Evolutionary conservation across 1,140 invertebrate species (phyloP), one percentile per base, ranked within the genome.

Genomic region (Archivesica marissinica): DNA sequence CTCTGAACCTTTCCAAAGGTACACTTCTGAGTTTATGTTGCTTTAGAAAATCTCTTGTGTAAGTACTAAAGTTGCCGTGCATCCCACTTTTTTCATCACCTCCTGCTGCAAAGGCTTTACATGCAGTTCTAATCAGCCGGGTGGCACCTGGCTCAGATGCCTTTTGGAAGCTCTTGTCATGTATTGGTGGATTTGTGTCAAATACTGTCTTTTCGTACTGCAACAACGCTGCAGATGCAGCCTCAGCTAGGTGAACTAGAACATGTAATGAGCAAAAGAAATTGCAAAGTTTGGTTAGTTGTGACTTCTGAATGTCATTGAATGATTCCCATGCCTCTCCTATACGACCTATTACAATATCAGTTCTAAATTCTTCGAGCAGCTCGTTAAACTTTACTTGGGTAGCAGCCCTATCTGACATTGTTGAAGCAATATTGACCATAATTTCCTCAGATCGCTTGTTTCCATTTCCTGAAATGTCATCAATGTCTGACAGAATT

Each of bases 1-100:
- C 68, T 30, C 39, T 74, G 28, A 74, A 86, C 25, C 85, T 30
- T 33, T 75, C 23, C 15, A 86, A 61, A 17, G 54, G 77, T 20
- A 86, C 23, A 41, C 38, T 84, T 39, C 7, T 25, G 7, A 76
- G 23, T 4, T 38, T 20, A 25, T 82, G 76, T 61, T 86, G 47
- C 13, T 54, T 54, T 20, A 76, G 50, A 47, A 76, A 56, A 28
- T 76, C 50, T 33, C 33, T 76, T 4, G 6, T 2, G 25, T 54
- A 56, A 7, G 50, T 20, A 17, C 13, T 15, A 38, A 76, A 76
- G 20, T n/a, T 13, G 28, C 44, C 25, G 33, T 76, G 25, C 20
- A 64, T n/a, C 23, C 66, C 86, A 74, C 52, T 80, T 25, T 84
- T 83, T 38, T 87, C 86, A 75, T 87, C 86, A 23, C 86, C 80